phyloP scores from a whole-genome alignment of 2,113 vertebrate genomes.

The Collichthys lucidus region DNA sequence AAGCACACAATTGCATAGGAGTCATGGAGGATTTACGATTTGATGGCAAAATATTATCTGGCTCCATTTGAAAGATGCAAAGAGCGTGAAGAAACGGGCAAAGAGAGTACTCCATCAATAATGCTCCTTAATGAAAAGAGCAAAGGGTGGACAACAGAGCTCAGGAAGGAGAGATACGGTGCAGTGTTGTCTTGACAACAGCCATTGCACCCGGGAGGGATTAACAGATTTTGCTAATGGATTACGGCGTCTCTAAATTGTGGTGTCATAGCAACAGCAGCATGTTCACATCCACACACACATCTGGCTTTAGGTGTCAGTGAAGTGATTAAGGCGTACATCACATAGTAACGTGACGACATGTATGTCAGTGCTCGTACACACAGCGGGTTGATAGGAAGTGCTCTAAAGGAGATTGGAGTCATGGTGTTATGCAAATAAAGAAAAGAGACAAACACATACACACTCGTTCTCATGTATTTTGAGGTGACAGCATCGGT shows the following conservation, averaged over 20 bases:
- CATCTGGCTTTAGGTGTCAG: neutral
- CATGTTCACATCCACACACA: neutral
- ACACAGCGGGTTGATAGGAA: neutral
- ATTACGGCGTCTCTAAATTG: constrained; percentile 39
- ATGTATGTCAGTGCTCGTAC: constrained; percentile 1
- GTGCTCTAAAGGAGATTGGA: constrained; percentile 21
- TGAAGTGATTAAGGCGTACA: neutral
- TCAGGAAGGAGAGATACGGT: constrained; percentile 11
- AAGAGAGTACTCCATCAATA: constrained; percentile 46
- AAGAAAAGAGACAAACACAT: neutral
- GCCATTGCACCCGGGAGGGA: constrained; percentile 52
- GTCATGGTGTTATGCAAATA: constrained; percentile 1
- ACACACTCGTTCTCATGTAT: neutral
- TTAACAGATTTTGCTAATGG: constrained; percentile 52
- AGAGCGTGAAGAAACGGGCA: constrained; percentile 32
- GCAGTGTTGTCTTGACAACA: constrained; percentile 63
- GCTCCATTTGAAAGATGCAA: constrained; percentile 36
- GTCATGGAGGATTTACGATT: constrained; percentile 33
- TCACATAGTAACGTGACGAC: neutral
- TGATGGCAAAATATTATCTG: constrained; percentile 48
- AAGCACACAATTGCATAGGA: constrained; percentile 43
- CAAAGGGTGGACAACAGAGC: constrained; percentile 29
- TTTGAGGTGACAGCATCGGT: constrained; percentile 13
- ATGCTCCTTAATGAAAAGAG: constrained; percentile 62
- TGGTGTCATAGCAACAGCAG: constrained; percentile 2